Evolutionary conservation across 2,113 vertebrate genomes (phyloP).

Genomic region (Amblyopsis rosae): DNA sequence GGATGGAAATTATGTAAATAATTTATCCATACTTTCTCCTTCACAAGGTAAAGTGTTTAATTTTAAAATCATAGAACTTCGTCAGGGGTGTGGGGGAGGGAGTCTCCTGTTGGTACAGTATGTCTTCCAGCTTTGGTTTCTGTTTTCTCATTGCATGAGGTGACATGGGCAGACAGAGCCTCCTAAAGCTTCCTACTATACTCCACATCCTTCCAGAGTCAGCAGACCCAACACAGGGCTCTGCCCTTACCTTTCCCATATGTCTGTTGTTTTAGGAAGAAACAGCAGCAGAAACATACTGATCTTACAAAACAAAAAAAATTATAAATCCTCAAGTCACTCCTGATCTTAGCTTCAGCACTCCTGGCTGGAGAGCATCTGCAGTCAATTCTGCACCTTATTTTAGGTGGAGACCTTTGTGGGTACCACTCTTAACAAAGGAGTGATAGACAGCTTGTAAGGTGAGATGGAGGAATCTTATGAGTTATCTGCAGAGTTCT

Average conservation of each 20-base stretch:
- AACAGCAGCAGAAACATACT: conserved; percentile 18
- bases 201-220: conserved; percentile 44
- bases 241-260: conserved; percentile 32
- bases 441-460: conserved; percentile 50
- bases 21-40: conserved; percentile 41
- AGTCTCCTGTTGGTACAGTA: conserved; percentile 16
- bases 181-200: conserved; percentile 23
- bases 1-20: conserved; percentile 46
- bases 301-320: too few relatives aligned
- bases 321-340: conserved; percentile 21
- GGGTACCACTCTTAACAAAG: conserved; percentile 35
- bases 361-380: conserved; percentile 26
- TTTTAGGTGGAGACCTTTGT: conserved; percentile 38
- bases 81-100: background rate
- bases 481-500: conserved; percentile 90
- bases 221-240: conserved; percentile 41
- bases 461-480: conserved; percentile 28
- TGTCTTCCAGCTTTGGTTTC: conserved; percentile 53
- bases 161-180: conserved; percentile 33
- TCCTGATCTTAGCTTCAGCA: conserved; percentile 44
- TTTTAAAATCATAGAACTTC: conserved; percentile 17
- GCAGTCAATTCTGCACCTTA: conserved; percentile 39
- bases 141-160: conserved; percentile 46
- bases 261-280: conserved; percentile 22
- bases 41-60: conserved; percentile 11